Conservation (phyloP, 2,113 vertebrate genomes). For the Leucoraja erinaceus region DNA sequence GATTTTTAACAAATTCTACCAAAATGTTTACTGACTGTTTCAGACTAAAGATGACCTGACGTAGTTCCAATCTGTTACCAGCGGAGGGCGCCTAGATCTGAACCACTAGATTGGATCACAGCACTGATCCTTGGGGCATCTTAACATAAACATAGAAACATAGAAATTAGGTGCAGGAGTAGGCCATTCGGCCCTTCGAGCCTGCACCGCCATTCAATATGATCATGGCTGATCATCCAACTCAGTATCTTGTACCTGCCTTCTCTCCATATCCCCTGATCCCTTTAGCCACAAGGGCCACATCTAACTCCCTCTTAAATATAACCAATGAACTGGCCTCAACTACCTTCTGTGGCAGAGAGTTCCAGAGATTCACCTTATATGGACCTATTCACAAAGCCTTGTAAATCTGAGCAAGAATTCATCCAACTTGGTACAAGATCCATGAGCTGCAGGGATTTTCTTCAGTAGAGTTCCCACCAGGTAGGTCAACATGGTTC, state of each 20-base stretch:
- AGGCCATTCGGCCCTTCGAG: too few species aligned
- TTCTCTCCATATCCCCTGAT: too few species aligned
- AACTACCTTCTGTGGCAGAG: too few species aligned
- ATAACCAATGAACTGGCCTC: too few species aligned
- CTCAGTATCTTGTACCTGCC: too few species aligned
- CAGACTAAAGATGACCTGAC: neutral
- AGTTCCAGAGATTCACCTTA: too few species aligned
- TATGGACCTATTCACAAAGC: conserved; percentile 61
- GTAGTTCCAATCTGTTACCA: neutral
- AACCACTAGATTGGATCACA: neutral
- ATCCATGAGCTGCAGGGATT: conserved; percentile 53
- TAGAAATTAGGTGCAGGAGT: too few species aligned
- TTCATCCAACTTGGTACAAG: conserved; percentile 67
- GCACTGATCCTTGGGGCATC: conserved; percentile 60
- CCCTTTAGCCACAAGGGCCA: too few species aligned
- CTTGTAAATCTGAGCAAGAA: conserved; percentile 71
- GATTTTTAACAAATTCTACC: neutral
- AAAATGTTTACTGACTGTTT: neutral
- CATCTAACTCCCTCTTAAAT: too few species aligned
- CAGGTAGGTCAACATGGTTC: conserved; percentile 72
- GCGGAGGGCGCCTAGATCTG: neutral
- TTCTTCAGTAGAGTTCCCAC: conserved; percentile 67
- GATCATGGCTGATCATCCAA: too few species aligned
- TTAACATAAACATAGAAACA: too few species aligned
- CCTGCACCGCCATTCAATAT: too few species aligned